Percentiles rank a stretch among this genome's conserved stretches.
Evolutionary conservation across 2,797 vertebrate genomes (phyloP).

Genomic region (Steatocranus sp.): DNA sequence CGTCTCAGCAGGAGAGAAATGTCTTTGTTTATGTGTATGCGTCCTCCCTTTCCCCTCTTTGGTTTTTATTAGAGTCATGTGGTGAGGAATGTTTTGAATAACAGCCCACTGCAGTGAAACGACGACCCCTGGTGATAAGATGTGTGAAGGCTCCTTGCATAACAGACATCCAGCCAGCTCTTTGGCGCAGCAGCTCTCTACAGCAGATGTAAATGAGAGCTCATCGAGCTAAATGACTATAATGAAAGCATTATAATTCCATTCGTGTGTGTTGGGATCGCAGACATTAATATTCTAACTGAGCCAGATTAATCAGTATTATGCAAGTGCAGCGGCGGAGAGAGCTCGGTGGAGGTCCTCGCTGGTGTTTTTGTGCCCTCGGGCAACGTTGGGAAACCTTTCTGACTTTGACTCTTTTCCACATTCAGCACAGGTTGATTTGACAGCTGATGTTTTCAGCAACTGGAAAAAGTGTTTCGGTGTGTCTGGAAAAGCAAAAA

Average conservation of each 20-base stretch:
- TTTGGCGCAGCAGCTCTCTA: conserved; percentile 24
- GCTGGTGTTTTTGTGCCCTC: neutral
- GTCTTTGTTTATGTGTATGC: conserved; percentile 17
- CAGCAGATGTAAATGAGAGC: conserved; percentile 36
- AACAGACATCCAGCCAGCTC: neutral
- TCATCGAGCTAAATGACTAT: conserved; percentile 7
- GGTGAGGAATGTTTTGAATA: conserved; percentile 19
- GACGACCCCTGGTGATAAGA: conserved; percentile 40
- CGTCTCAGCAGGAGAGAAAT: conserved; percentile 4
- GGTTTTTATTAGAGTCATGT: conserved; percentile 46
- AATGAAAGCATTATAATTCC: conserved; percentile 55
- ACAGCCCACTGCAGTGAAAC: conserved; percentile 27
- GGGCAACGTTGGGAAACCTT: neutral
- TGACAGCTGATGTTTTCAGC: neutral
- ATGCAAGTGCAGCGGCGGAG: conserved; percentile 25
- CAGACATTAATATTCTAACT: conserved; percentile 42
- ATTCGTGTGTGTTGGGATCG: conserved; percentile 29
- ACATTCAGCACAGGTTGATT: neutral
- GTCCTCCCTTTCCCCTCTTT: neutral
- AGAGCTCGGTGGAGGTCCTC: neutral
- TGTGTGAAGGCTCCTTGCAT: conserved; percentile 21
- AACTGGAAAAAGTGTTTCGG: neutral
- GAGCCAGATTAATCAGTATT: conserved; percentile 43
- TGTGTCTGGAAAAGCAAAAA: neutral
- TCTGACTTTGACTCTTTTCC: neutral